Base-by-base conservation (phyloP, 1,140 invertebrate genomes). In the Calephelis nemesis region DNA sequence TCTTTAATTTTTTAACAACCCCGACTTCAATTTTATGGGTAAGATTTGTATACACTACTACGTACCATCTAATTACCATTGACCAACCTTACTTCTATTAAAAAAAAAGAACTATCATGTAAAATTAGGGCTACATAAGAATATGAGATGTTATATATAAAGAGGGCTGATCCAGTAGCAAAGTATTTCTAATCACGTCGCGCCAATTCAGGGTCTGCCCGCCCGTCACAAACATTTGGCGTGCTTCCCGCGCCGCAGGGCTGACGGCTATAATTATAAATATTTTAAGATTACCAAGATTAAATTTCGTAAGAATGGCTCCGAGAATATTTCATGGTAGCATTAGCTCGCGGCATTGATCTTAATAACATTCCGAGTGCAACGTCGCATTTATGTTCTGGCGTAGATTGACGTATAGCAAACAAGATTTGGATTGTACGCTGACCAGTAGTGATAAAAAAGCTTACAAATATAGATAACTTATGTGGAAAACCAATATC, bases 111-210 rank as follows among this genome's bases (percentile, higher is more conserved):
- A 45, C 42, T 45, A 45, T 1, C 42, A 45, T 9, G 8, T 45
- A 45, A 45, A 45, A 45, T 9, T 45, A 45, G 42, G 42, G 42
- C 42, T 45, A 45, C 42, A 45, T 7, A 45, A 45, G 42, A 45
- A 45, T 45, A 45, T 45, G 42, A 45, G 8, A 45, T 45, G 42
- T 45, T 39, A 42, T 50, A 12, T 62, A 64, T 45, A 47, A 15
- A 40, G 48, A 58, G 68, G 67, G 48, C 48, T 49, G 49, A 47
- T 70, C 52, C 62, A 62, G 58, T 62, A 13, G 69, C 62, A 67
- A 73, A 82, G 76, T 81, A 82, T 81, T 84, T 87, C 78, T 84
- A 87, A 85, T 87, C 83, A 83, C 82, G 76, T 78, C 78, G 69
- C 70, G 68, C 72, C 81, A 79, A 76, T 79, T 79, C 76, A 74